Evolutionary conservation across 2,888 invertebrate species (phyloP).

Genomic region (Andrena chrysosceles): DNA sequence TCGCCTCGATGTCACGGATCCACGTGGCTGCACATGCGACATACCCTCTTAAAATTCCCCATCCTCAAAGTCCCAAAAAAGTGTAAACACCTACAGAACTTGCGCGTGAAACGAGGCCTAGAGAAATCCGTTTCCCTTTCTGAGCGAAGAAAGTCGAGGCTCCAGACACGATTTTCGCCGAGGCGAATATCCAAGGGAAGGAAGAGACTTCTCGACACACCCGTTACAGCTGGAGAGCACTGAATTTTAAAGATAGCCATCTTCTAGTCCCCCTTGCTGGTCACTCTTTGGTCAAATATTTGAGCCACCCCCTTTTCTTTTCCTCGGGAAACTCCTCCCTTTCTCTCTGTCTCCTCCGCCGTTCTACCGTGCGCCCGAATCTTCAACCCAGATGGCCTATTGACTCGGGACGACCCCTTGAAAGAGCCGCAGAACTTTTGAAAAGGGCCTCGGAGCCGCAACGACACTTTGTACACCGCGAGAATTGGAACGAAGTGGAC

Average conservation of each 20-base stretch:
- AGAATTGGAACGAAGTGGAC: slow-evolving; percentile 53
- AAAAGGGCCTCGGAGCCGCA: slow-evolving; percentile 43
- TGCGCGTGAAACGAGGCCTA: too few species aligned
- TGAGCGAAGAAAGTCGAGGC: neutral
- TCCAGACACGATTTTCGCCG: neutral
- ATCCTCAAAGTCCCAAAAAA: too few species aligned
- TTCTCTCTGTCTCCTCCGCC: neutral
- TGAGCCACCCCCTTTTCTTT: slow-evolving; percentile 63
- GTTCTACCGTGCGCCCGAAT: slow-evolving; percentile 36
- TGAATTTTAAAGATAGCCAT: slow-evolving; percentile 78
- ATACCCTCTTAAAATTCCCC: too few species aligned
- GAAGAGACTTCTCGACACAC: slow-evolving; percentile 21
- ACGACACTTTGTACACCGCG: slow-evolving; percentile 50
- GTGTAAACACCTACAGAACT: too few species aligned
- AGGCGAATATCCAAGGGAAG: neutral
- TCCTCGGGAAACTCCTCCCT: neutral
- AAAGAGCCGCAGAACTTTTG: slow-evolving; percentile 58
- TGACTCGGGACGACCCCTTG: slow-evolving; percentile 65
- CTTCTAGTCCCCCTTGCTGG: slow-evolving; percentile 52
- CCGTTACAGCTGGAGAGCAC: slow-evolving; percentile 49
- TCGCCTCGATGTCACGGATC: neutral
- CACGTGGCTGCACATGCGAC: too few species aligned
- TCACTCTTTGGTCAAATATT: slow-evolving; percentile 74
- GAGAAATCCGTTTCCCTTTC: too few species aligned
- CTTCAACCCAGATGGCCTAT: slow-evolving; percentile 64